A percentile compares a stretch with the other conserved stretches of the same genome.
Evolutionary conservation across 2,888 invertebrate genomes (phyloP).

Genomic region (Nemoura dubitans): DNA sequence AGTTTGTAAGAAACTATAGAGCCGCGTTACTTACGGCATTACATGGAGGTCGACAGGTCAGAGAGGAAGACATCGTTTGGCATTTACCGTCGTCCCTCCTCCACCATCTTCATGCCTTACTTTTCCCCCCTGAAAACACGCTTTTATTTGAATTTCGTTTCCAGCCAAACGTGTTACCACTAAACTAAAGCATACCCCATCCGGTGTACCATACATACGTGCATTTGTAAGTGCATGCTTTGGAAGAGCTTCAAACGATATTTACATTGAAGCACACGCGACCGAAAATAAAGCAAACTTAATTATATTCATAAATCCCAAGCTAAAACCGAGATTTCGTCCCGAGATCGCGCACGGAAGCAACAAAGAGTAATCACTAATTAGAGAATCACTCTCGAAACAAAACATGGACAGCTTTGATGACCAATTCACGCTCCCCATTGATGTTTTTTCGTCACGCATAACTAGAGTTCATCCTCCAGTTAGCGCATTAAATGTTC

Average conservation of each 20-base stretch:
- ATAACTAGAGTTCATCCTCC: neutral
- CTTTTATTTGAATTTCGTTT: neutral
- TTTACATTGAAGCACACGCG: neutral
- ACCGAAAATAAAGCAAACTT: neutral
- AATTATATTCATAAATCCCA: neutral
- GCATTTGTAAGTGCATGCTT: neutral
- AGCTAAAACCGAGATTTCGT: too few species aligned
- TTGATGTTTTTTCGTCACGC: neutral
- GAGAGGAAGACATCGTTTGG: neutral
- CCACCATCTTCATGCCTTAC: neutral
- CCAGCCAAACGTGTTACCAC: neutral
- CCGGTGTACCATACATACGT: neutral
- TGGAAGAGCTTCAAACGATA: neutral
- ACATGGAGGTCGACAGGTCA: neutral
- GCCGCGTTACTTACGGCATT: neutral
- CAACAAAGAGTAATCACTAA: too few species aligned
- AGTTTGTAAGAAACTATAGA: neutral
- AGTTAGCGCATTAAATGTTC: neutral
- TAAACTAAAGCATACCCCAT: neutral
- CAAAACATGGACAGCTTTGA: too few species aligned
- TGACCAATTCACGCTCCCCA: neutral
- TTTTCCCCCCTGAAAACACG: neutral
- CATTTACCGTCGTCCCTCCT: constrained; percentile 4
- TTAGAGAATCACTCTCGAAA: too few species aligned
- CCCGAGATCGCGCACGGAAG: too few species aligned